Base-by-base conservation (phyloP, 2,113 vertebrate species). In the Hypomesus transpacificus region DNA sequence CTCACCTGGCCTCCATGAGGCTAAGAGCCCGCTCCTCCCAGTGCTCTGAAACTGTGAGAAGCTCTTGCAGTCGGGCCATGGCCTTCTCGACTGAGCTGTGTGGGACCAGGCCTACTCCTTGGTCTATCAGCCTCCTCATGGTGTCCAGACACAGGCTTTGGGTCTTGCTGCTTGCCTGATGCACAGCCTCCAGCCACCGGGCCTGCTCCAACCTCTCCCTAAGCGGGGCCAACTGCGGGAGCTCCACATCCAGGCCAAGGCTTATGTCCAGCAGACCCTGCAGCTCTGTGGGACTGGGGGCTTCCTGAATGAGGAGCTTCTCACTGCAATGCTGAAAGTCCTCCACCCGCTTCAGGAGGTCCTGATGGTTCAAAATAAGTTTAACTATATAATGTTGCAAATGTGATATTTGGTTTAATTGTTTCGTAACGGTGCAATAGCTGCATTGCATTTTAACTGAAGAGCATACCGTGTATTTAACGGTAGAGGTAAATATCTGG, bases 101-200 rank as follows among this genome's bases (percentile, higher is more conserved):
- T 0, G 97, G 95, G 0, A 92, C 89, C 1, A 99, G 84, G n/a
- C 96, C 96, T 71, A 99, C 96, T 0, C 96, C 97, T 4, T 95
- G 94, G 86, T 99, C 97, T 53, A 99, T 99, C 78, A 99, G 93
- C 66, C 96, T 91, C 72, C 96, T 92, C 96, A 99, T 98, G 75
- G 93, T 91, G 66, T 99, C 96, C 63, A 99, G 84, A 13, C 93
- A 94, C 2, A 98, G 94, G 66, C 91, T 92, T 71, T 75, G 74
- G 0, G 93, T 93, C 71, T 95, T 90, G 0, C 92, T 84, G 76
- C 91, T 94, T 54, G 94, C 94, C 70, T 92, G 88, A 2, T 93
- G 91, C 79, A 96, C 95, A 0, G 94, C 93, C 80, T 98, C 94
- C 3, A 99, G 92, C 97, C 97, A 99, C 31, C 92, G 96, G 0